Percentiles rank a stretch among this genome's conserved stretches.
phyloP scores from a whole-genome alignment of 2,113 vertebrate species.

The Eptesicus fuscus region DNA sequence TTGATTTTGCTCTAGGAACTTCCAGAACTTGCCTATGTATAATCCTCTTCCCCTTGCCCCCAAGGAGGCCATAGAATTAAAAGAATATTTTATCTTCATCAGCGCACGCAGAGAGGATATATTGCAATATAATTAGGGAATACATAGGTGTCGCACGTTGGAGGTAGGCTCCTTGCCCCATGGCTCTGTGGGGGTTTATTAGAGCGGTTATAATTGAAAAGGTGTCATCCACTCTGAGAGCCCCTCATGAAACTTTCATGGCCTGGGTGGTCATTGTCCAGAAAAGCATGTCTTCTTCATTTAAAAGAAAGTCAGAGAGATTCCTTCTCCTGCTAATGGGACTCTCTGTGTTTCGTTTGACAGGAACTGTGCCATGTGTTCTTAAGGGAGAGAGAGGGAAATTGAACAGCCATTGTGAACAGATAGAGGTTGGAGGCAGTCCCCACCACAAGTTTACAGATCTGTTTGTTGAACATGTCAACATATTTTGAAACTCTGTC shows the following conservation, averaged over 20 bases:
- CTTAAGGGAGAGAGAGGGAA: not conserved
- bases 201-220: constrained; percentile 59
- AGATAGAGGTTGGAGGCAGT: not conserved
- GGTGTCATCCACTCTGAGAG: constrained; percentile 23
- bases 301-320: constrained; percentile 16
- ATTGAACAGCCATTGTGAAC: not conserved
- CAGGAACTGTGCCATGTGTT: not conserved
- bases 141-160: constrained; percentile 40
- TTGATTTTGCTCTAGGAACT: constrained; percentile 2
- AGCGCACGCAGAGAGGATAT: constrained; percentile 47
- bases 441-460: not conserved
- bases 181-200: constrained; percentile 65
- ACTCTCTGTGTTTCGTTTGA: constrained; percentile 18
- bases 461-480: not conserved
- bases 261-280: constrained; percentile 51
- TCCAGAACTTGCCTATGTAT: not conserved
- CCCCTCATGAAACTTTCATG: constrained; percentile 68
- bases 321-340: constrained; percentile 6
- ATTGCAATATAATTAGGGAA: constrained; percentile 64
- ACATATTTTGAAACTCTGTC: constrained; percentile 5
- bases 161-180: not conserved
- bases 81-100: constrained; percentile 77
- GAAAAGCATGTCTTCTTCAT: constrained; percentile 38
- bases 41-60: not conserved
- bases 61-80: constrained; percentile 66